phyloP scores from a whole-genome alignment of 1,140 invertebrate genomes.

The Apis florea region DNA sequence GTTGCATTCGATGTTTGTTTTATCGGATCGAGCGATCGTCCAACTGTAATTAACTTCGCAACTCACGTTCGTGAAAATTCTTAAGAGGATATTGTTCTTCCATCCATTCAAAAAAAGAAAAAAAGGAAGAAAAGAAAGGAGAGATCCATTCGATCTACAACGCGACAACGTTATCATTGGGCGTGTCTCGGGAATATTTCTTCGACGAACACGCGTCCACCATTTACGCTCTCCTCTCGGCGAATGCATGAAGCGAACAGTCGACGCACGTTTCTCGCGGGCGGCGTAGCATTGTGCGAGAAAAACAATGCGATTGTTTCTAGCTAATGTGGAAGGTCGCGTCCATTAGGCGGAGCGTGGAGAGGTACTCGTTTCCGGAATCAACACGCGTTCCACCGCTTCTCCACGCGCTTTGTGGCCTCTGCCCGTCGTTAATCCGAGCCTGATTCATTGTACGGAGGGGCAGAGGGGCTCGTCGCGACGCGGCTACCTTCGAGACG shows the following conservation, averaged over 20 bases:
- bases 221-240: conserved; percentile 12
- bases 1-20: too few relatives aligned
- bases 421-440: conserved; percentile 55
- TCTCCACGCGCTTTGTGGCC: conserved; percentile 22
- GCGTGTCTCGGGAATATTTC: neutral
- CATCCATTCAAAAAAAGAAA: too few relatives aligned
- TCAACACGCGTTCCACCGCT: conserved; percentile 41
- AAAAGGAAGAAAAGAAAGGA: neutral
- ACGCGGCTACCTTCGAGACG: conserved; percentile 29
- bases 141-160: neutral
- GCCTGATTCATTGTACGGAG: conserved; percentile 56
- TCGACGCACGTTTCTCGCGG: conserved; percentile 3
- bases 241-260: neutral
- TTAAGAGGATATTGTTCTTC: too few relatives aligned
- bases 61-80: neutral
- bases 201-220: conserved; percentile 8
- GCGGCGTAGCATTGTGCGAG: conserved; percentile 50
- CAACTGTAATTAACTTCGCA: too few relatives aligned
- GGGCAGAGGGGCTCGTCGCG: conserved; percentile 3
- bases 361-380: conserved; percentile 53
- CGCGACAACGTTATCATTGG: neutral
- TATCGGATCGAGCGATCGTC: too few relatives aligned
- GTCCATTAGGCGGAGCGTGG: conserved; percentile 55
- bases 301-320: conserved; percentile 66
- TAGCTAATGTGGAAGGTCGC: conserved; percentile 60